These are phyloP conservation scores for Lethenteron camtschaticum DNA, from an alignment of 2,113 vertebrate species.

Conservation along the genomic window DNA sequence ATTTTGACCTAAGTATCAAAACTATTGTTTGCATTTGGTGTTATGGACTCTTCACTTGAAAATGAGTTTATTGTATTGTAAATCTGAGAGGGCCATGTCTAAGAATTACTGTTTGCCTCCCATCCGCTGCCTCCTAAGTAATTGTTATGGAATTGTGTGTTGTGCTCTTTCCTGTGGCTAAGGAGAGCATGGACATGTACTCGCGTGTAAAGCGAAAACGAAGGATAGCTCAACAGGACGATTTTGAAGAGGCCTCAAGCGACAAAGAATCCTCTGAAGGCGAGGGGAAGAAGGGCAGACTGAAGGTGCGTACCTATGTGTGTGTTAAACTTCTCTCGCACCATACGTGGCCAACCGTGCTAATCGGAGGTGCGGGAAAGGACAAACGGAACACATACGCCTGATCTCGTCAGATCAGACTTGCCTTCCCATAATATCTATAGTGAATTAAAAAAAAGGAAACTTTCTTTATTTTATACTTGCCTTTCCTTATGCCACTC, in stretches of 20 bases:
- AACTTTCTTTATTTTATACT: not conserved
- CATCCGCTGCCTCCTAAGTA: too few species aligned
- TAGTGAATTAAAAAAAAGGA: constrained; percentile 6
- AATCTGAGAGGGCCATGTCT: too few species aligned
- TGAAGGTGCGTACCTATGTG: not conserved
- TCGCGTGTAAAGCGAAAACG: constrained; percentile 80
- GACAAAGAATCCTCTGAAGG: constrained; percentile 69
- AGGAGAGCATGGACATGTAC: constrained; percentile 99
- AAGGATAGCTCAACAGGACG: constrained; percentile 69
- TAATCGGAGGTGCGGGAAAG: constrained; percentile 51
- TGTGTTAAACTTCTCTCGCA: too few species aligned
- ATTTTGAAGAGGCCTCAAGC: constrained; percentile 68
- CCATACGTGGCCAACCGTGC: too few species aligned
- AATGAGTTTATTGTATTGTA: too few species aligned
- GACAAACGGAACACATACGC: constrained; percentile 16
- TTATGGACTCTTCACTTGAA: too few species aligned
- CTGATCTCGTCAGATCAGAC: not conserved
- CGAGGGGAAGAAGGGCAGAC: not conserved
- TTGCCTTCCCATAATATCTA: constrained; percentile 4
- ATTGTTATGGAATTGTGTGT: too few species aligned
- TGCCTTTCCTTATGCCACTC: not conserved
- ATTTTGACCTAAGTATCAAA: too few species aligned
- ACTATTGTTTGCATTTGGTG: too few species aligned
- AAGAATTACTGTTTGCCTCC: too few species aligned
- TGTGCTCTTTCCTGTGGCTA: not conserved